Conservation (phyloP, 1,140 invertebrate species). For the Drosophila neocordata region DNA sequence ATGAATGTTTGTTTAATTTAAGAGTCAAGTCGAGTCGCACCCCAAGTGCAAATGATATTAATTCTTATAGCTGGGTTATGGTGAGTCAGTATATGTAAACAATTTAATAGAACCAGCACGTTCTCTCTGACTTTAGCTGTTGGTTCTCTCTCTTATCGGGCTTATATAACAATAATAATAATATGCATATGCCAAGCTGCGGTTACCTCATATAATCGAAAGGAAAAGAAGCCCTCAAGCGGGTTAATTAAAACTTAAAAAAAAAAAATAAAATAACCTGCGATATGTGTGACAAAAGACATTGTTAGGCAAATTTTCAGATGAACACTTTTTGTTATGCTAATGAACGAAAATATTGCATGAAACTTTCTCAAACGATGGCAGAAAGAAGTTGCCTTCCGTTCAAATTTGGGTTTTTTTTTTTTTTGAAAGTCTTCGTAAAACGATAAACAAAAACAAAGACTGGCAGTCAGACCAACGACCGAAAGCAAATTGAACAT, state of each 20-base stretch:
- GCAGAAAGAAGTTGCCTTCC: constrained; percentile 37
- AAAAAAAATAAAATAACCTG: constrained; percentile 24
- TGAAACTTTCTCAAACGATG: constrained; percentile 62
- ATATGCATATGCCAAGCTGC: background rate
- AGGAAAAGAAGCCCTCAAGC: background rate
- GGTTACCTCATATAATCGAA: background rate
- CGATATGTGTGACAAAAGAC: constrained; percentile 40
- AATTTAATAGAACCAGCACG: background rate
- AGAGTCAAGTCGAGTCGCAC: constrained; percentile 1
- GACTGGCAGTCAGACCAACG: constrained; percentile 44
- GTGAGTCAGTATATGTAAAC: background rate
- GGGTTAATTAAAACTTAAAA: constrained; percentile 26
- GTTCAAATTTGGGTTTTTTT: constrained; percentile 29
- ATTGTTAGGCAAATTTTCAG: constrained; percentile 23
- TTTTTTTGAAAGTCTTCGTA: constrained; percentile 55
- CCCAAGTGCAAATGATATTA: background rate
- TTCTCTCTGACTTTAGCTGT: background rate
- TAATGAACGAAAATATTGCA: constrained; percentile 44
- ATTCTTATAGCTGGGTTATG: background rate
- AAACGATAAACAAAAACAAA: constrained; percentile 74
- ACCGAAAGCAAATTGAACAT: constrained; percentile 36
- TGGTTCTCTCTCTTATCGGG: background rate
- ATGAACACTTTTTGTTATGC: constrained; percentile 51
- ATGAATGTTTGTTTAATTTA: background rate
- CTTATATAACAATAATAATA: background rate